These are phyloP conservation scores for Trichonephila clavata DNA, from an alignment of 1,140 invertebrate species.

Conservation along the genomic window DNA sequence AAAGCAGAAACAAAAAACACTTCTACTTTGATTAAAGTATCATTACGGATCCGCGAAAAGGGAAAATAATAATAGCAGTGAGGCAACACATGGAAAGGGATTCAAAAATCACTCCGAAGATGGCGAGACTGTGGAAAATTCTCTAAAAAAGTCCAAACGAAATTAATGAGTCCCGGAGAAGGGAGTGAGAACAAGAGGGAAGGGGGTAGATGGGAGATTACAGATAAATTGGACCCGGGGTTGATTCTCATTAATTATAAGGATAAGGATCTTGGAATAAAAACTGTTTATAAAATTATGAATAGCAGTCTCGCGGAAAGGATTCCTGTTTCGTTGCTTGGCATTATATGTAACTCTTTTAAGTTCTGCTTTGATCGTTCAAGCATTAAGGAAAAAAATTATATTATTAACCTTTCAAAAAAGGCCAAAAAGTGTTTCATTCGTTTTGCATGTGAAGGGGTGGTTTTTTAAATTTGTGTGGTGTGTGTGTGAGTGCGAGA, in stretches of 20 bases:
- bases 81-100: not conserved
- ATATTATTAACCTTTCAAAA: too few relatives aligned
- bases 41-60: not conserved
- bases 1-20: not conserved
- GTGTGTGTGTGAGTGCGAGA: too few relatives aligned
- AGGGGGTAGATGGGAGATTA: not conserved
- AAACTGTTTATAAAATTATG: conserved; percentile 62
- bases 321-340: not conserved
- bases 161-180: not conserved
- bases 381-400: not conserved
- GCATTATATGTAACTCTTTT: not conserved
- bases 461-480: too few relatives aligned
- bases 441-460: too few relatives aligned
- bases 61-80: not conserved
- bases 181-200: not conserved
- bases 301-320: not conserved
- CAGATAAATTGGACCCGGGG: conserved; percentile 44
- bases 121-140: not conserved
- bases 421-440: too few relatives aligned
- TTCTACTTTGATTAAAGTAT: not conserved
- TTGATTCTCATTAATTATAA: conserved; percentile 58
- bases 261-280: conserved; percentile 43
- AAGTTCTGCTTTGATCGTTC: not conserved
- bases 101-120: not conserved
- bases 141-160: not conserved